Base-by-base conservation (phyloP, 2,888 invertebrate genomes). In the Maniola hyperantus region DNA sequence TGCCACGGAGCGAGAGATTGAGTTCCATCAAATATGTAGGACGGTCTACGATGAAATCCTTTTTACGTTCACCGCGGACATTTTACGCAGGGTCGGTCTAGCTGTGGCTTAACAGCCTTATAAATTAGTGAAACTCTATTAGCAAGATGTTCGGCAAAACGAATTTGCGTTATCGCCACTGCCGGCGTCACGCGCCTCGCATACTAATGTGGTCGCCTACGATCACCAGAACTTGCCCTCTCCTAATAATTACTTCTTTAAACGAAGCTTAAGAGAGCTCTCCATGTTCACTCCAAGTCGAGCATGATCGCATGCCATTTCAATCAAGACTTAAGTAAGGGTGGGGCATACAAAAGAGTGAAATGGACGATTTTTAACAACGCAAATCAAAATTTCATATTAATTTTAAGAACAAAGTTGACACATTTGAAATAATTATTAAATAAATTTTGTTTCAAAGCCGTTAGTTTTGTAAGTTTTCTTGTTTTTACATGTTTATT, bases 91-190 rank as follows among this genome's bases (percentile, higher is more conserved):
- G 83, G 79, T 80, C 83, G 81, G 68, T 71, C 61, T 71, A 57
- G 68, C 68, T 80, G 79, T 69, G 84, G 87, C 89, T 87, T 89
- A 87, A 89, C 87, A 83, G 85, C 82, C 91, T 91, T 91, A 90
- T 91, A 92, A 92, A 92, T 92, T 91, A 92, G 90, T 88, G 88
- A 90, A 92, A 91, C 91, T 91, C 91, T 92, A 92, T 91, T 92
- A 92, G 88, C 89, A 86, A 85, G 90, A 91, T 90, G 90, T 88
- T 91, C 88, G 86, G 81, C 83, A 86, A 91, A 91, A 89, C 90
- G 91, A 91, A 91, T 91, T 92, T 91, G 89, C 88, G 90, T 91
- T 91, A 92, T 92, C 92, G 89, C 90, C 88, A 87, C 82, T 79
- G 86, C 82, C 82, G 80, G 81, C 78, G 77, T 78, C 77, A 82